Evolutionary conservation across 2,797 vertebrate species (phyloP), one percentile per base, ranked within the genome.

Genomic region (Linurgus olivaceus): DNA sequence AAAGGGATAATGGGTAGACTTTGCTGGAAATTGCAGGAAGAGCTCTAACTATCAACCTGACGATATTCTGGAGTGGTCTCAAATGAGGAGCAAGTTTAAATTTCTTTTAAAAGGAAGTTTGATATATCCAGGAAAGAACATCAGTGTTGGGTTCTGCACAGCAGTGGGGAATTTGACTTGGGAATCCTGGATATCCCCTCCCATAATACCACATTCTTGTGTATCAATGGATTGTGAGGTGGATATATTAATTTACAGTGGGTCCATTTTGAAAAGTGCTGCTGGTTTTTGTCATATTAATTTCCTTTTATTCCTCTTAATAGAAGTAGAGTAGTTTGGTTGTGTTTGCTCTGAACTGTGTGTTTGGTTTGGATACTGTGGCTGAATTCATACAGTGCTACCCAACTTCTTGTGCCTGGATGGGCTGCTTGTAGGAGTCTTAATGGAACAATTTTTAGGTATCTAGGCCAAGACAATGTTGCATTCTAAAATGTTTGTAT

Each of bases 61-160:
- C 0, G 0, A n/a, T 84, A 35, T 13, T 59, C 45, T 67, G 62
- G n/a, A 55, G 45, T 1, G 0, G 23, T 63, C 63, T 88, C 83
- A 80, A 59, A 57, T 9, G 7, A 86, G 31, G 35, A 71, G 29
- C 26, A 57, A 83, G 21, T 76, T 48, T 31, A n/a, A 7, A 33
- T 87, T 75, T 82, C 4, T 76, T 76, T 57, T 73, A 11, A 33
- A 76, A 54, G 31, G 3, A 54, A 62, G n/a, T 47, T 70, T 28
- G 40, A 26, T 63, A 25, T 76, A 54, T 33, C 11, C 28, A 50
- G 63, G 67, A 13, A 59, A 58, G 18, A 73, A 20, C 6, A 25
- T 33, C 37, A 29, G 4, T 4, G 4, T 42, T 72, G 33, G 31
- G 1, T 65, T 75, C n/a, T 68, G 25, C 0, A 1, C 12, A 19